Evolutionary conservation across 2,797 vertebrate species (phyloP), one percentile per base, ranked within the genome.

Genomic region (Brachyrhaphis roseni): DNA sequence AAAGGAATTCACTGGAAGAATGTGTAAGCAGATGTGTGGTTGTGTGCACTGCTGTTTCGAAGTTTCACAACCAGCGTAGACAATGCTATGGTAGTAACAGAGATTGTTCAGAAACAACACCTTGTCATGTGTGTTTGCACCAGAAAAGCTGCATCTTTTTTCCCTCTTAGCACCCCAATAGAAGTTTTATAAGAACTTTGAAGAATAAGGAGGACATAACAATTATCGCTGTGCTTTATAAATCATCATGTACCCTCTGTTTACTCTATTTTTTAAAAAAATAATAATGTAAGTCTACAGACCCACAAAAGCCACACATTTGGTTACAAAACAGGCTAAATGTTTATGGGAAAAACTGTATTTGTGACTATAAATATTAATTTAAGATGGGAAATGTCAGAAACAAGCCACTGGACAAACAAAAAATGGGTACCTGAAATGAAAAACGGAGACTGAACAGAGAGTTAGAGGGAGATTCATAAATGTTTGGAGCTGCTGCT

Each of bases 361-460:
- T 39, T 66, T 20, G 3, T 66, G 18, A 66, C 18, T 66, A 39
- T 66, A 39, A 66, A 39, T 66, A 23, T 23, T 1, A 66, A 34
- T 34, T 62, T 34, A 34, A 36, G 31, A 18, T 36, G 62, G 2
- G 36, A 36, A 64, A 68, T 2, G 5, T 1, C 12, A 13, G 11
- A 39, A 39, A 41, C 0, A 26, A 68, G 36, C 64, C 11, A 1
- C 28, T 76, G 62, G 68, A 57, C 82, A 84, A 75, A 79, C 18
- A 64, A 73, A 75, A 80, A 81, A 81, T 75, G 46, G 70, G 78
- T 7, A 20, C n/a, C 57, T 55, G 64, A 53, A 73, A 80, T 43
- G 78, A 74, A 83, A 53, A 74, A 80, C 20, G 70, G 64, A 83
- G 51, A 86, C 87, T 74, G 73, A 86, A 77, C 75, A 85, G 84